These are phyloP conservation scores for Siphamia tubifer DNA, from an alignment of 2,113 vertebrate species.

Conservation along the genomic window DNA sequence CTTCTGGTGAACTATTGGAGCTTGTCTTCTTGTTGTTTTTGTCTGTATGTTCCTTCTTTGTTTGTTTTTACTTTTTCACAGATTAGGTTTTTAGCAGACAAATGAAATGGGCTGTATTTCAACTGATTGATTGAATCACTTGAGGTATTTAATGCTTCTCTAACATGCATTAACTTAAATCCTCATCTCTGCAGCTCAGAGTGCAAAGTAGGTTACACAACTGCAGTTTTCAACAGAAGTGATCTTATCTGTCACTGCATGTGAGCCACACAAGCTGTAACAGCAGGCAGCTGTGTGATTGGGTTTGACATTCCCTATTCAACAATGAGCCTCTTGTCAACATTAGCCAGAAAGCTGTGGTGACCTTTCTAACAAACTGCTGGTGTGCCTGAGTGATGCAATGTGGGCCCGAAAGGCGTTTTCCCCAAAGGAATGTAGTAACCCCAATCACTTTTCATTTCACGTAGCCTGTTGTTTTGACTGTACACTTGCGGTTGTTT, in stretches of 20 bases:
- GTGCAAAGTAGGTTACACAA: constrained; percentile 63
- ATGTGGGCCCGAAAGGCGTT: neutral
- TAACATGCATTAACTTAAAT: no score
- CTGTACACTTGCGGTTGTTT: constrained; percentile 1
- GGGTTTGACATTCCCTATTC: constrained; percentile 46
- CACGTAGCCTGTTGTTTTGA: neutral
- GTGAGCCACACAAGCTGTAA: constrained; percentile 44
- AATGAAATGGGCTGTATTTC: no score
- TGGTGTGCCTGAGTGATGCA: constrained; percentile 10
- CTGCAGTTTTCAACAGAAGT: constrained; percentile 37
- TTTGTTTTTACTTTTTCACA: no score
- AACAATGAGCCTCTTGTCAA: constrained; percentile 67
- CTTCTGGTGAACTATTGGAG: no score
- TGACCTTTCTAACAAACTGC: constrained; percentile 54
- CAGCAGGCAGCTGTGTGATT: constrained; percentile 61
- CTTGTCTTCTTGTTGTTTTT: no score
- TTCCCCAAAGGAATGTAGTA: neutral
- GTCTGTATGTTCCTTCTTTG: no score
- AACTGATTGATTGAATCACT: no score
- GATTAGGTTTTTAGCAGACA: no score
- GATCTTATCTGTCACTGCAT: constrained; percentile 64
- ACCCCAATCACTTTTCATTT: neutral
- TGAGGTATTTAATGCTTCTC: neutral
- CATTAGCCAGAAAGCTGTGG: constrained; percentile 33
- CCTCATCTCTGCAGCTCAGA: neutral